Conservation (phyloP, 2,113 vertebrate genomes). For the Percina caprodes region DNA sequence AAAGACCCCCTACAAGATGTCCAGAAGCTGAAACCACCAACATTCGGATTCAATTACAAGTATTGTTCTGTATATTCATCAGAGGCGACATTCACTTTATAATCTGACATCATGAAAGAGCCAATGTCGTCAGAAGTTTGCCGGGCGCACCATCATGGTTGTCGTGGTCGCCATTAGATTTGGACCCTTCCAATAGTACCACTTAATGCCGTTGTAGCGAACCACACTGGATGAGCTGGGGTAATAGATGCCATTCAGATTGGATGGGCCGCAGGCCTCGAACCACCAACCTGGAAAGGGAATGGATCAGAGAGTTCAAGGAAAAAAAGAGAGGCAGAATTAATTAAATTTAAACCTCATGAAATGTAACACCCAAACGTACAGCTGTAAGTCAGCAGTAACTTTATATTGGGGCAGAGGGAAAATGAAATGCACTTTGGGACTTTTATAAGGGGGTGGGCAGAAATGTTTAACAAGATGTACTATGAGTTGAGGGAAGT, state of each 20-base stretch:
- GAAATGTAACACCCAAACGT: constrained; percentile 58
- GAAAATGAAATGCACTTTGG: constrained; percentile 54
- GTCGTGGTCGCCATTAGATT: constrained; percentile 83
- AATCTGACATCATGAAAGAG: constrained; percentile 1
- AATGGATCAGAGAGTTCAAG: constrained; percentile 29
- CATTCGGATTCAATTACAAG: neutral
- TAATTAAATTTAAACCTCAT: constrained; percentile 52
- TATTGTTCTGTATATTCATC: constrained; percentile 25
- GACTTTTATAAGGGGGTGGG: constrained; percentile 61
- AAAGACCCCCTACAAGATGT: constrained; percentile 13
- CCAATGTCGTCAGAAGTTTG: constrained; percentile 77
- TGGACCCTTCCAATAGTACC: constrained; percentile 90
- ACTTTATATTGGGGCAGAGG: constrained; percentile 58
- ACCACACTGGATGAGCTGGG: constrained; percentile 76
- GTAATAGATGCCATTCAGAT: constrained; percentile 88
- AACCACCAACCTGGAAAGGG: constrained; percentile 87
- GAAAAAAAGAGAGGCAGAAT: constrained; percentile 47
- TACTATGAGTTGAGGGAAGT: constrained; percentile 18
- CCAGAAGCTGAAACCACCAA: constrained; percentile 22
- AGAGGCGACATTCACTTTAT: neutral
- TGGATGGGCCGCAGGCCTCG: constrained; percentile 89
- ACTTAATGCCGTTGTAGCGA: constrained; percentile 88
- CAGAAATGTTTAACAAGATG: constrained; percentile 41
- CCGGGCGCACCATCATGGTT: constrained; percentile 88
- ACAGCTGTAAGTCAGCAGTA: constrained; percentile 60